Conservation (phyloP, 1,140 invertebrate species). For the Patella vulgata region DNA sequence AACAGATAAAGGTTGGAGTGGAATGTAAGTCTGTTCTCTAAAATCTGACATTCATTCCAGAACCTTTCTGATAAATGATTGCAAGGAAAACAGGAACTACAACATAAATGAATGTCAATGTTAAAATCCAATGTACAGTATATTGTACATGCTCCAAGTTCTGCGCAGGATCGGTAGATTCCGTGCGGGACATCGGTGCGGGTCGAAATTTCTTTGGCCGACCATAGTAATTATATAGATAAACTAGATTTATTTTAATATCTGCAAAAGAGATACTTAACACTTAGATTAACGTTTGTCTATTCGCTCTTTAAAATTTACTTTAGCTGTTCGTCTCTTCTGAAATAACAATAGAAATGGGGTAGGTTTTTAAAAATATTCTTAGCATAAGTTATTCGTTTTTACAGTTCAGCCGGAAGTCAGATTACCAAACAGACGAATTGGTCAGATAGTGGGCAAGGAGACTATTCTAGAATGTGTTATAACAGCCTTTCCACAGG, state of each 20-base stretch:
- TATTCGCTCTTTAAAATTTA: no score
- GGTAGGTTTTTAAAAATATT: no score
- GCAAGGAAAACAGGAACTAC: conserved; percentile 34
- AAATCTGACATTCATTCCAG: conserved; percentile 23
- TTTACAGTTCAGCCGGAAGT: conserved; percentile 62
- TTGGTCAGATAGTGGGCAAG: conserved; percentile 53
- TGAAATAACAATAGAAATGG: no score
- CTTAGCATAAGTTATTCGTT: no score
- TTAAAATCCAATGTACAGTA: conserved; percentile 22
- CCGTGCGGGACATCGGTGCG: not conserved
- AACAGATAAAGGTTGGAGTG: conserved; percentile 43
- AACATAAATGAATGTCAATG: conserved; percentile 22
- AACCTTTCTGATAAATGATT: conserved; percentile 42
- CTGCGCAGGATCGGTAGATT: not conserved
- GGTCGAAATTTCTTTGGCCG: not conserved
- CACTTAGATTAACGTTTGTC: no score
- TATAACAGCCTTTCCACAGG: conserved; percentile 88
- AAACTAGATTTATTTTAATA: no score
- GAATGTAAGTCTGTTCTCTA: conserved; percentile 49
- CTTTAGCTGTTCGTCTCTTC: no score
- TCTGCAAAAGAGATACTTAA: no score
- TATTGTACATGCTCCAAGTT: not conserved
- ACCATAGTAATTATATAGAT: no score
- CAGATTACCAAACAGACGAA: conserved; percentile 46
- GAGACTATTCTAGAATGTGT: conserved; percentile 81